Evolutionary conservation across 2,797 vertebrate species (phyloP).

Genomic region (Thaleichthys pacificus): DNA sequence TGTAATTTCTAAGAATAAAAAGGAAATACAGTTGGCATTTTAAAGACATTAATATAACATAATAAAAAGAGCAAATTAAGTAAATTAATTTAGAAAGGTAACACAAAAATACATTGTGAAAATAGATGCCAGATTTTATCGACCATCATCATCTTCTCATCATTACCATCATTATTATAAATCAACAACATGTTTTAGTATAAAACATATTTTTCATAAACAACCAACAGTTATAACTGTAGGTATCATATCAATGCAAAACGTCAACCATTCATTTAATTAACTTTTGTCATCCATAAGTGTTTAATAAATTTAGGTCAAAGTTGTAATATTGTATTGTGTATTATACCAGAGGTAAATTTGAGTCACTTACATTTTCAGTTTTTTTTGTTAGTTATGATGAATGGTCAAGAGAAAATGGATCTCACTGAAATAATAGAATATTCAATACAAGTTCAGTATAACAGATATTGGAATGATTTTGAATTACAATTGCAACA

Average conservation of each 20-base stretch:
- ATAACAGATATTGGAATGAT: constrained; percentile 1
- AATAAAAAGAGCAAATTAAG: constrained; percentile 27
- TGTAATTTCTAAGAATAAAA: constrained; percentile 26
- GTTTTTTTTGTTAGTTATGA: neutral
- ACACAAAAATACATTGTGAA: constrained; percentile 61
- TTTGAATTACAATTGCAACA: neutral
- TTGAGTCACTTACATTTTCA: constrained; percentile 36
- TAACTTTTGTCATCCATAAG: no score
- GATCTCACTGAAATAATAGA: neutral
- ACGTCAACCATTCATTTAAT: constrained; percentile 9
- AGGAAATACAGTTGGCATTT: constrained; percentile 32
- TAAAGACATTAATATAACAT: constrained; percentile 27
- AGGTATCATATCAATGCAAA: no score
- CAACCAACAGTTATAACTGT: constrained; percentile 65
- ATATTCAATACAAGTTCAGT: neutral
- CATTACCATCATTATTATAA: constrained; percentile 25
- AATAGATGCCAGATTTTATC: constrained; percentile 56
- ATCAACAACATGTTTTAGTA: constrained; percentile 36
- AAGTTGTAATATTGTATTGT: neutral
- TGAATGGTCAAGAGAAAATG: neutral
- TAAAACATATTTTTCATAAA: constrained; percentile 67
- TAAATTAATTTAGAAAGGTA: constrained; percentile 63
- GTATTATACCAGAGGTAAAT: constrained; percentile 44
- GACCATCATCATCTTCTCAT: constrained; percentile 49
- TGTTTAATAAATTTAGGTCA: no score